A percentile compares a stretch with the other conserved stretches of the same genome.
Conservation (phyloP, 2,888 invertebrate species). For the Nasonovia ribisnigri region DNA sequence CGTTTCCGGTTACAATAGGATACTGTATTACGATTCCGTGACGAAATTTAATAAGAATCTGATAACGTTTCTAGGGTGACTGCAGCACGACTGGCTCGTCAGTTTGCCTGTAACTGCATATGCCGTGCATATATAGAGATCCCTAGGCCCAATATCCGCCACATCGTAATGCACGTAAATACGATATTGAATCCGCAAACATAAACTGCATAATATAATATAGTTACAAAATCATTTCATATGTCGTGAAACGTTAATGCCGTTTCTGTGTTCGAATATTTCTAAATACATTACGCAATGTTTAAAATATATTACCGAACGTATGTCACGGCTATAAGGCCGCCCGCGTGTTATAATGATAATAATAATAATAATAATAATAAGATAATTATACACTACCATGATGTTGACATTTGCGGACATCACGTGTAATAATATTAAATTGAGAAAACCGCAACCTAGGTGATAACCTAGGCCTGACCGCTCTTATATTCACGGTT, state of each 20-base stretch:
- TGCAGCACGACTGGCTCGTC: background rate
- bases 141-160: background rate
- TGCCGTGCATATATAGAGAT: background rate
- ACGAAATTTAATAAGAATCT: background rate
- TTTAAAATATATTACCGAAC: background rate
- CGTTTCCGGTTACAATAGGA: background rate
- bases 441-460: background rate
- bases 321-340: no score
- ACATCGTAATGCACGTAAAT: background rate
- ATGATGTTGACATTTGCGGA: background rate
- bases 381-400: no score
- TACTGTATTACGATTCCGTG: background rate
- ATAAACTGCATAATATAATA: background rate
- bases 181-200: background rate
- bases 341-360: background rate
- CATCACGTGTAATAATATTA: background rate
- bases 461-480: background rate
- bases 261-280: background rate
- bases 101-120: background rate
- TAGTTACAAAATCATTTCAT: background rate
- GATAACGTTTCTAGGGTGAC: background rate
- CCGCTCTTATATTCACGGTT: background rate
- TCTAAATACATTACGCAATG: background rate
- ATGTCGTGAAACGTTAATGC: background rate
- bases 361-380: background rate